Evolutionary conservation across 2,888 invertebrate species (phyloP), one percentile per base, ranked within the genome.

Genomic region (Phrixothrix hirtus): DNA sequence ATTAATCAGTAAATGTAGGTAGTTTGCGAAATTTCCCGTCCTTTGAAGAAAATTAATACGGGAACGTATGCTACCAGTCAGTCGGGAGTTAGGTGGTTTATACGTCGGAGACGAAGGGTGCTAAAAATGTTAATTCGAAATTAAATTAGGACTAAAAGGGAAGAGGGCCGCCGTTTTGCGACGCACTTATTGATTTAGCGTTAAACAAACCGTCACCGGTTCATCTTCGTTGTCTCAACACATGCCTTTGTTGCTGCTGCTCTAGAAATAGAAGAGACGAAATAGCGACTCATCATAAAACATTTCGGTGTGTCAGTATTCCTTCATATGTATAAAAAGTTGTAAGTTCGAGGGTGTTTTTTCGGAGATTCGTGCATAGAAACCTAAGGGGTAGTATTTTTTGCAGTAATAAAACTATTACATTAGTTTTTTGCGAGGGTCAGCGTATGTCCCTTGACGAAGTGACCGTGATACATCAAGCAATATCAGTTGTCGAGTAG

Each of bases 381-480:
- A 41, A 50, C 30, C 41, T 37, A 41, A 30, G 17, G 52, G 47
- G 48, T 45, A 37, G 50, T 34, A 49, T 57, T 59, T 61, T 59
- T 58, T 55, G 49, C 67, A 62, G 69, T 72, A 73, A 74, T 74
- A 75, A 74, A 75, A 75, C 75, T 75, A 75, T 75, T 75, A 75
- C 74, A 74, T 75, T 74, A 74, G 73, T 72, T 74, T 74, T 73
- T 72, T 58, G 59, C 58, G 64, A 66, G 71, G 72, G 72, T 71
- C 70, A 71, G 39, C 49, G 55, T 42, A 52, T 56, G 69, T 73
- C 73, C 74, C 73, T 62, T 66, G 73, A 68, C 71, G 71, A 65
- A 73, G 71, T 75, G 75, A 75, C 75, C 74, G 75, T 73, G 75
- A 75, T 76, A 75, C 74, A 76, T 76, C 75, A 76, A 75, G 73